Conservation (phyloP, 2,797 vertebrate genomes). For the Micromesistius poutassou region DNA sequence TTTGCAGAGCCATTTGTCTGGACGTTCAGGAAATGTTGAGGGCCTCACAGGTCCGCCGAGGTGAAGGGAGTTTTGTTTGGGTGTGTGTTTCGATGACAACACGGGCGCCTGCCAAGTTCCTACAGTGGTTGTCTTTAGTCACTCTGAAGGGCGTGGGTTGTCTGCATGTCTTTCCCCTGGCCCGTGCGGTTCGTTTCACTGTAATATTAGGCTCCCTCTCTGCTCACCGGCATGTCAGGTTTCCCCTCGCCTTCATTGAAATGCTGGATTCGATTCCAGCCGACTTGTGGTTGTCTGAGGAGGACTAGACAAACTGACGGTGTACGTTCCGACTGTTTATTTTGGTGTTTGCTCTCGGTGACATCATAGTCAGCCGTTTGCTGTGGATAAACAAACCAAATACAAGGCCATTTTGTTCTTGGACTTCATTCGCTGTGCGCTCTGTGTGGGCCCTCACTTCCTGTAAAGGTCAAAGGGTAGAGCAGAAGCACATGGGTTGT, state of each 20-base stretch:
- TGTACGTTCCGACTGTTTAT: neutral
- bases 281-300: neutral
- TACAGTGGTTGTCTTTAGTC: neutral
- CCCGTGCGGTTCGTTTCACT: neutral
- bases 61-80: neutral
- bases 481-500: neutral
- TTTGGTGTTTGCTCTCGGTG: neutral
- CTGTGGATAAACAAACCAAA: neutral
- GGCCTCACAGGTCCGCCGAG: neutral
- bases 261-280: neutral
- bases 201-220: neutral
- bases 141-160: neutral
- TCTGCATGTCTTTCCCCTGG: neutral
- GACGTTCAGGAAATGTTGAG: neutral
- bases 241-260: neutral
- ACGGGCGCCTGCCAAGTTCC: neutral
- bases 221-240: neutral
- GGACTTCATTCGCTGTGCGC: neutral
- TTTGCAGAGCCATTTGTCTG: neutral
- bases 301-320: neutral
- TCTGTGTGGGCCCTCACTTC: neutral
- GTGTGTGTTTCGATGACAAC: neutral
- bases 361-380: neutral
- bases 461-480: neutral
- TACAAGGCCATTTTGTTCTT: neutral